These are phyloP conservation scores for Rhinichthys osculus DNA, from an alignment of 2,797 vertebrate genomes.

Conservation along the genomic window DNA sequence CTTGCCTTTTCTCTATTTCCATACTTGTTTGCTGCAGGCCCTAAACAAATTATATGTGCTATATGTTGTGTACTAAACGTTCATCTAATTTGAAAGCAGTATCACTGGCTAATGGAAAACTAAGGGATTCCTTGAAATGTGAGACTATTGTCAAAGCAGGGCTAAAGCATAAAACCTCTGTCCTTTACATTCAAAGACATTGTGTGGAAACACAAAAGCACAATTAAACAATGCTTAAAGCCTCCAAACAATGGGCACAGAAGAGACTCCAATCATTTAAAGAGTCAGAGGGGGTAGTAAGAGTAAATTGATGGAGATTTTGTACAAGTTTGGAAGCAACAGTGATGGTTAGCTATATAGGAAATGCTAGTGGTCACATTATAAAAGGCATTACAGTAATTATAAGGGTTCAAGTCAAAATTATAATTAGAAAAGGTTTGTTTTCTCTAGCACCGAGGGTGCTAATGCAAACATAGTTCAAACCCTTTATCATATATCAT, in stretches of 20 bases:
- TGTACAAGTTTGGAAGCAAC: neutral
- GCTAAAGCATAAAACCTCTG: conserved; percentile 21
- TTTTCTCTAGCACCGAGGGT: neutral
- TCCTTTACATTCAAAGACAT: conserved; percentile 61
- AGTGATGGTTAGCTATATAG: conserved; percentile 28
- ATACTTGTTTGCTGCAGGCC: conserved; percentile 58
- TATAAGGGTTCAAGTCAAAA: neutral
- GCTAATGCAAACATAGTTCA: neutral
- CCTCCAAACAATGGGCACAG: conserved; percentile 24
- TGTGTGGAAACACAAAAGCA: conserved; percentile 56
- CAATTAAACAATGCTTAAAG: conserved; percentile 48
- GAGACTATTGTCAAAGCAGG: conserved; percentile 39
- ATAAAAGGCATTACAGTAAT: neutral
- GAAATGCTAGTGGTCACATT: neutral
- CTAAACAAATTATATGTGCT: conserved; percentile 51
- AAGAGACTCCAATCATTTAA: conserved; percentile 8
- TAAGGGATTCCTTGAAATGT: conserved; percentile 40
- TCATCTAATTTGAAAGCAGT: conserved; percentile 52
- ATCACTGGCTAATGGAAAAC: conserved; percentile 37
- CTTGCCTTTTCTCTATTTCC: conserved; percentile 66
- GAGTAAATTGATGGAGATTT: conserved; percentile 8
- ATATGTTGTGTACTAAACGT: conserved; percentile 27
- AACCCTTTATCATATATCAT: no score
- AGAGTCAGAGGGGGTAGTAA: conserved; percentile 23
- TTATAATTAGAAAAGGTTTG: neutral